Base-by-base conservation (phyloP, 2,113 vertebrate species). In the Cephalopholis sonnerati region DNA sequence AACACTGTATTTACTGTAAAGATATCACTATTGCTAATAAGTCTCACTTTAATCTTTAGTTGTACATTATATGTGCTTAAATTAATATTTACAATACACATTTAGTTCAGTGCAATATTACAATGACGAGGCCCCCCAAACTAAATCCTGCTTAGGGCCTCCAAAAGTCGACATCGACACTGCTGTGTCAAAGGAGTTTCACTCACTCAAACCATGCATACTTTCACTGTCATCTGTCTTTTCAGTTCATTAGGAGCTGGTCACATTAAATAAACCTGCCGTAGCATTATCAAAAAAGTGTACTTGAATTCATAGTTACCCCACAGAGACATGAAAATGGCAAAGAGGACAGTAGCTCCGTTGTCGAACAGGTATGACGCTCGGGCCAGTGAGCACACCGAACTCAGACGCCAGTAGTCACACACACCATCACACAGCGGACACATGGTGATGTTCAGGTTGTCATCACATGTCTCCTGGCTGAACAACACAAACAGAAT, bases 291-390 rank as follows among this genome's bases (percentile, higher is more conserved):
- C 16, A 67, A 11, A 6, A 17, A 79, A 32, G 22, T 81, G 58
- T 32, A 51, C 27, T 9, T 20, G 32, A 72, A 18, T 61, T 63
- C 24, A 9, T 68, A 92, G 95, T 95, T 95, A 99, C 98, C 98
- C 98, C 98, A 99, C n/a, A 99, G 94, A 88, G 97, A 98, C 98
- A 99, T 99, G 82, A 99, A 99, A 87, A 99, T 94, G 77, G 98
- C 97, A 79, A 99, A 99, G 90, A 98, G 94, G 78, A 98, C 97
- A 0, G 98, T 99, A 65, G 96, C 98, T 0, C 98, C 97, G 71
- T 99, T 99, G 95, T 99, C 98, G 82, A 99, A 99, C 25, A 99
- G 95, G 91, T 99, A 98, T 68, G 98, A 97, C 0, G 97, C 96
- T 59, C 92, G 94, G 2, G 98, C 97, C 0, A 97, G 96, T 12